Base-by-base conservation (phyloP, 2,113 vertebrate species). In the Semicossyphus pulcher region DNA sequence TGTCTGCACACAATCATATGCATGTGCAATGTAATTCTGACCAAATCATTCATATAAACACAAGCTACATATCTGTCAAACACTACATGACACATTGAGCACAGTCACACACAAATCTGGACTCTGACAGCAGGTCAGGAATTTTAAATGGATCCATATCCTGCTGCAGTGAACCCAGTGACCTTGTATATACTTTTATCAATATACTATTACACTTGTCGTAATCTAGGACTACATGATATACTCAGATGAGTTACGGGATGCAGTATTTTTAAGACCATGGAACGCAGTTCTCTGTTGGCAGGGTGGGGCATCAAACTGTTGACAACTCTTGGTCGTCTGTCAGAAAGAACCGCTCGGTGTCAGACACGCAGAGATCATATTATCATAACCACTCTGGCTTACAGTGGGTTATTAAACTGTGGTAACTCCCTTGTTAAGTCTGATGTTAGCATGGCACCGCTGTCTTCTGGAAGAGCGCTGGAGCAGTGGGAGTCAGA, bases 401-500 rank as follows among this genome's bases (percentile, higher is more conserved):
- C 78, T 89, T 72, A 66, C 66, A 34, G 59, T 25, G 34, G 65
- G 85, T 82, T 84, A 79, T 85, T 86, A 90, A 81, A 87, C 65
- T 60, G 75, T 62, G 70, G 81, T 84, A 84, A 85, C 85, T 81
- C 74, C 51, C 87, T 87, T 82, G 81, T 84, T 91, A 86, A 92
- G 69, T 89, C 86, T 80, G 83, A 88, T 88, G 84, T 88, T 91
- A 77, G 87, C 76, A 61, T 84, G 86, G 80, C 66, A 72, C 29
- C 11, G 75, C 87, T 83, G 78, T 90, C 90, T 77, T 69, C 79
- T 72, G 63, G 73, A 21, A 54, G 83, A 73, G 82, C 29, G 47
- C 63, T 15, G 45, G 80, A 89, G 84, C 92, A 63, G 87, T 83
- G 88, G 92, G 91, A 89, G 85, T 91, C 88, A 79, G 89, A 85